Evolutionary conservation across 2,797 vertebrate genomes (phyloP), one percentile per base, ranked within the genome.

Genomic region (Muscicapa comitata): DNA sequence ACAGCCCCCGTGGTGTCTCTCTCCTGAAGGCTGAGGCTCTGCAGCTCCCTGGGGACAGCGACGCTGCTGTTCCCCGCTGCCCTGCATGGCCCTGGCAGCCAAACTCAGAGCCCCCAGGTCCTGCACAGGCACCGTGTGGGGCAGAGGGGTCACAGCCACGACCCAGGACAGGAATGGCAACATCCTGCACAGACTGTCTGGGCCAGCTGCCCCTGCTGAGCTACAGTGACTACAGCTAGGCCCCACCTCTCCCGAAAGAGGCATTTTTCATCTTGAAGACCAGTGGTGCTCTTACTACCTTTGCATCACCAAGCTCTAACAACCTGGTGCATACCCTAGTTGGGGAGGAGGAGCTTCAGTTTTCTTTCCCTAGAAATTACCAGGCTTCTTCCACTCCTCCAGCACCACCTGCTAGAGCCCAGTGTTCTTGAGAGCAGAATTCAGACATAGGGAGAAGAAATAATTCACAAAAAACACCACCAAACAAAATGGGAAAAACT

Each of bases 51-150:
- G 2, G 65, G 4, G 10, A 5, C 9, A 10, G 17, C 0, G 0
- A 1, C 0, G 7, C 62, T 26, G 13, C 23, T 0, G 0, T 3
- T 13, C 54, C 13, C 17, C 0, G 3, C 26, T 48, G 40, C 17
- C 1, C 1, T 3, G 2, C 2, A 2, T 1, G 18, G 4, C 43
- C 24, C 67, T 0, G 0, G 3, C 45, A 11, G 2, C 28, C 35
- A 23, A 6, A 14, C 23, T 17, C 7, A 6, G 42, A 15, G 29
- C 54, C 35, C 2, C 6, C 4, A 0, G 7, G 6, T 8, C 26
- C n/a, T 17, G 35, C 66, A 18, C 15, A 1, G 12, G 33, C 6
- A 7, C 38, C 0, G 4, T 3, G 2, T 0, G 0, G 0, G 0
- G 31, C 48, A 29, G 4, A 48, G 53, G 12, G 29, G 11, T 2